Base-by-base conservation (phyloP, 53 echinoderm and acorn worm genomes). In the Actinopyga echinites region DNA sequence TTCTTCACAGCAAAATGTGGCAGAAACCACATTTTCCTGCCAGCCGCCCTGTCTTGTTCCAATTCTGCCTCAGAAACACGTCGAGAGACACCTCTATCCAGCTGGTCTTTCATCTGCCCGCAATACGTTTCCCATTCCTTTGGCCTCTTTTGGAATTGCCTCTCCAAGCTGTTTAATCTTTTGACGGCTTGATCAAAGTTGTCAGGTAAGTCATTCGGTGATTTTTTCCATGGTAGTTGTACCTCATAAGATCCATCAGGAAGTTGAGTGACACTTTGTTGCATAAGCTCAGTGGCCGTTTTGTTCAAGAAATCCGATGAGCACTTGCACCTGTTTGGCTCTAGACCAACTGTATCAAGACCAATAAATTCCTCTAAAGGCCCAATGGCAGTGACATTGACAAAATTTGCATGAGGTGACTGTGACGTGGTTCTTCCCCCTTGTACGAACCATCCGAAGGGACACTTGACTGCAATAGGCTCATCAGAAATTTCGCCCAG, bases 371-470 rank as follows among this genome's bases (percentile, higher is more conserved):
- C 92, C 55, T 92, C 86, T 28, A 92, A 49, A 35, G 89, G 89
- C 25, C 92, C 92, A 37, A 80, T 80, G 49, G 92, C 86, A 56
- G 89, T 83, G 26, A 86, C 86, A 79, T 86, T 89, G 64, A 92
- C 86, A 40, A 86, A 92, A 89, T 92, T 89, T 23, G 69, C 34
- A 21, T 83, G 60, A 19, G 75, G n/a, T 38, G 85, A 13, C 12
- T 78, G 75, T 59, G 56, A 68, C 34, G 45, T 45, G 6, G 89
- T 83, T 25, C 83, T 60, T 58, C 92, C 89, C 55, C 89, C 92
- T 83, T 92, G 92, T 30, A 92, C 83, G 82, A 86, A 92, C 86
- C 89, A 92, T 6, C 92, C 92, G 92, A n/a, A n/a, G n/a, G n/a
- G n/a, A n/a, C n/a, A n/a, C n/a, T n/a, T n/a, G n/a, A n/a, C n/a